Percentiles rank a stretch among this genome's conserved stretches.
Conservation (phyloP, 2,888 invertebrate species). For the Callinectes sapidus region DNA sequence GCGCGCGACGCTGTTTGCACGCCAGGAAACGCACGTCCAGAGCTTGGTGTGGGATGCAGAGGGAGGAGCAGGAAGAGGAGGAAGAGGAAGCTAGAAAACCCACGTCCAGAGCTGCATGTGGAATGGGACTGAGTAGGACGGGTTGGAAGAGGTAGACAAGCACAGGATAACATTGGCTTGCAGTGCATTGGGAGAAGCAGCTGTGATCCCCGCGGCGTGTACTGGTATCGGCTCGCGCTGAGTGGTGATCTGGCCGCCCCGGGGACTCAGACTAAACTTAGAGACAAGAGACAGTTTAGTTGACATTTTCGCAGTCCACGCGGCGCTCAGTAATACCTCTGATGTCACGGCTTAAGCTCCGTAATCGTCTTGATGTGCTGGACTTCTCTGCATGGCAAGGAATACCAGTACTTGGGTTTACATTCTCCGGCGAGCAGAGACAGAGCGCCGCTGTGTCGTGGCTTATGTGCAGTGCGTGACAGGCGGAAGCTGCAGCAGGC, state of each 20-base stretch:
- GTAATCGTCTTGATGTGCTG: background rate
- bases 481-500: background rate
- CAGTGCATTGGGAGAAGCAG: background rate
- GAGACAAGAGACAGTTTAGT: background rate
- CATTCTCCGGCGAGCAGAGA: background rate
- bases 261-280: background rate
- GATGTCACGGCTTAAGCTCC: background rate
- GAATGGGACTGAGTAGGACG: too few relatives aligned
- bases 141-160: too few relatives aligned
- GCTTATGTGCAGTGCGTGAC: background rate
- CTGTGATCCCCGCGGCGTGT: background rate
- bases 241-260: background rate
- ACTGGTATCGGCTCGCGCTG: background rate
- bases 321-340: background rate
- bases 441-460: background rate
- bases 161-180: background rate
- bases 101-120: too few relatives aligned
- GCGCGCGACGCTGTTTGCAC: background rate
- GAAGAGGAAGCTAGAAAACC: background rate
- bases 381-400: background rate
- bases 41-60: background rate
- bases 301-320: background rate
- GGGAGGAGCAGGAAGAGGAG: background rate
- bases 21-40: background rate
- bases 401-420: background rate